These are phyloP conservation scores for Trachelus stipa DNA, from an alignment of 2,888 invertebrate genomes.

Conservation along the genomic window DNA sequence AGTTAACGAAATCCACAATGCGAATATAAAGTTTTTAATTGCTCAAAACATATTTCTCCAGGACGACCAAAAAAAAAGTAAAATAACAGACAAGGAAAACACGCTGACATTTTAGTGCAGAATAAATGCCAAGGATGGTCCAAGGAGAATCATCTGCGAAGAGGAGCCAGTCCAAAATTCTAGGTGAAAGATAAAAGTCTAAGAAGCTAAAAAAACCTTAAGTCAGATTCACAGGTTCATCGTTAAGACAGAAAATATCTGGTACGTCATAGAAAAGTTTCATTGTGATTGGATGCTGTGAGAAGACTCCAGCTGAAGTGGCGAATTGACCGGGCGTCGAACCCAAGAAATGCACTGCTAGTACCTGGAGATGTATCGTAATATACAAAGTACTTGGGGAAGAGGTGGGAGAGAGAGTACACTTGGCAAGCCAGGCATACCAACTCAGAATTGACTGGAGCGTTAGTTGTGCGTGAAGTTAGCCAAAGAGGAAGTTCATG, in stretches of 20 bases:
- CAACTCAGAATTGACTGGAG: not conserved
- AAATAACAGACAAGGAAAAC: no score
- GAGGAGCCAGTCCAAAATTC: not conserved
- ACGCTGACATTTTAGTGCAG: no score
- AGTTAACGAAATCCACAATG: no score
- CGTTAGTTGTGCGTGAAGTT: conserved; percentile 1
- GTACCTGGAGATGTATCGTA: conserved; percentile 14
- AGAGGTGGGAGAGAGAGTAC: not conserved
- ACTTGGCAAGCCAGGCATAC: not conserved
- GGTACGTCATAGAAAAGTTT: not conserved
- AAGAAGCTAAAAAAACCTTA: not conserved
- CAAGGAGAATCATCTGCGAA: no score
- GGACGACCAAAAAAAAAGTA: no score
- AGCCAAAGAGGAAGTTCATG: not conserved
- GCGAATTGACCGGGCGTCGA: conserved; percentile 63
- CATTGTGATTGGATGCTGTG: not conserved
- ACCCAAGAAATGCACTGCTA: conserved; percentile 55
- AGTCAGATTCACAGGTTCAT: not conserved
- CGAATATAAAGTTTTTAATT: no score
- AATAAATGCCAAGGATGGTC: no score
- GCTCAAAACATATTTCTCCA: no score
- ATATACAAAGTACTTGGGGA: conserved; percentile 17
- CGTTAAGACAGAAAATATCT: not conserved
- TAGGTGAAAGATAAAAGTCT: not conserved
- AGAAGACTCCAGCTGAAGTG: conserved; percentile 28